phyloP scores from a whole-genome alignment of 2,888 invertebrate species.

The Dendrolimus pini region DNA sequence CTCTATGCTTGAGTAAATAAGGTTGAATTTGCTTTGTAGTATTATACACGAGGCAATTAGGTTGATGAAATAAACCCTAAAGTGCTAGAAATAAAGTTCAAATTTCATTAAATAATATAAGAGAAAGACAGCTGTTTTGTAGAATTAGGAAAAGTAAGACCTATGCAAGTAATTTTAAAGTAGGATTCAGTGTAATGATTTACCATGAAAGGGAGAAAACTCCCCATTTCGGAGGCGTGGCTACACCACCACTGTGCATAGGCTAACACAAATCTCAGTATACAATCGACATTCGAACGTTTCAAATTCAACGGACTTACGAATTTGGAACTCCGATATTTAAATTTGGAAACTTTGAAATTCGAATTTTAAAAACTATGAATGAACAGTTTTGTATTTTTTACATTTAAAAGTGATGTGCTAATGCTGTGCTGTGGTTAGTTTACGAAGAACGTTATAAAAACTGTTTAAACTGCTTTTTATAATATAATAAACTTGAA shows the following conservation, averaged over 20 bases:
- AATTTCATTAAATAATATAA: not conserved
- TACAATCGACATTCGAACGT: slow-evolving; percentile 39
- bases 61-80: too few relatives aligned
- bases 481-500: not conserved
- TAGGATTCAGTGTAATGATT: not conserved
- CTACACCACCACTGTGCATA: slow-evolving; percentile 20
- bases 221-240: slow-evolving; percentile 42
- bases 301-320: slow-evolving; percentile 29
- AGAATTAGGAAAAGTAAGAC: not conserved
- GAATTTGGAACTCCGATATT: slow-evolving; percentile 12
- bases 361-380: slow-evolving; percentile 5
- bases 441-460: not conserved
- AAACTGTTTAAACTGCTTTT: not conserved
- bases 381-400: slow-evolving; percentile 1
- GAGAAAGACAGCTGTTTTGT: not conserved
- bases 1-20: too few relatives aligned
- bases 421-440: not conserved
- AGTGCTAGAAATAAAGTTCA: too few relatives aligned
- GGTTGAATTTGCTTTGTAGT: too few relatives aligned
- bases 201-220: slow-evolving; percentile 17
- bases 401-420: not conserved
- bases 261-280: slow-evolving; percentile 34
- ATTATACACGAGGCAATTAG: too few relatives aligned
- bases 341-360: not conserved
- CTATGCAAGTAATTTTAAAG: not conserved